phyloP scores from a whole-genome alignment of 2,113 vertebrate genomes.

The Vicugna pacos region DNA sequence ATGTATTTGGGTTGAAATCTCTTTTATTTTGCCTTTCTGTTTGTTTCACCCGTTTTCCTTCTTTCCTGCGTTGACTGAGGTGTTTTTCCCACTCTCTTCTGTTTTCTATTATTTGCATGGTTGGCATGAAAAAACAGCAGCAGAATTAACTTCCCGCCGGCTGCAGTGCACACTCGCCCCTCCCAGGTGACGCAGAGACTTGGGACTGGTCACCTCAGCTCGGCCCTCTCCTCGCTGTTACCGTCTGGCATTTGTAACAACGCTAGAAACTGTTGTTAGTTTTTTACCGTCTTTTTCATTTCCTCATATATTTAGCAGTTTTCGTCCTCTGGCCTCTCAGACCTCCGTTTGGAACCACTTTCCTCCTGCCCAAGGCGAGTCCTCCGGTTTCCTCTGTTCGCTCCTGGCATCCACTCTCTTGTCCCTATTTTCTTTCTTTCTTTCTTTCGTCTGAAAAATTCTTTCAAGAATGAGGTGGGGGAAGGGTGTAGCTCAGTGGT shows the following conservation, averaged over 20 bases:
- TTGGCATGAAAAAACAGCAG: too few relatives aligned
- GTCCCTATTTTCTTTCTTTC: too few relatives aligned
- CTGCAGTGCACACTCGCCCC: rapidly evolving
- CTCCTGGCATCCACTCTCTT: rapidly evolving
- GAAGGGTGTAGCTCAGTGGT: too few relatives aligned
- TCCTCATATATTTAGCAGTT: rapidly evolving
- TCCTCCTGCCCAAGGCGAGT: background rate
- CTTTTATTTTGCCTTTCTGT: background rate
- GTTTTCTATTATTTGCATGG: background rate
- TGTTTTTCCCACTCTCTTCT: background rate
- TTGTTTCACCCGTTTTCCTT: background rate
- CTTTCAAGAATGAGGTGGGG: background rate
- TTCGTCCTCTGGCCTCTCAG: rapidly evolving
- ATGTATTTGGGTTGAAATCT: background rate
- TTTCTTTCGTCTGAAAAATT: too few relatives aligned
- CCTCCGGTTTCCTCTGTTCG: rapidly evolving
- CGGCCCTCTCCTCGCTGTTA: rapidly evolving
- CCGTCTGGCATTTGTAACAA: rapidly evolving
- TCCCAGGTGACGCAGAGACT: background rate
- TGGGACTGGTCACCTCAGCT: rapidly evolving
- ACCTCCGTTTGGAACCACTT: rapidly evolving
- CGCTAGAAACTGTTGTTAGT: rapidly evolving
- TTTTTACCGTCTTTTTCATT: rapidly evolving
- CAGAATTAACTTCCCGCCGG: background rate
- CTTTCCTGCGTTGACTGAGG: background rate